phyloP scores from a whole-genome alignment of 1,140 invertebrate genomes.

The Drosophila triauraria region DNA sequence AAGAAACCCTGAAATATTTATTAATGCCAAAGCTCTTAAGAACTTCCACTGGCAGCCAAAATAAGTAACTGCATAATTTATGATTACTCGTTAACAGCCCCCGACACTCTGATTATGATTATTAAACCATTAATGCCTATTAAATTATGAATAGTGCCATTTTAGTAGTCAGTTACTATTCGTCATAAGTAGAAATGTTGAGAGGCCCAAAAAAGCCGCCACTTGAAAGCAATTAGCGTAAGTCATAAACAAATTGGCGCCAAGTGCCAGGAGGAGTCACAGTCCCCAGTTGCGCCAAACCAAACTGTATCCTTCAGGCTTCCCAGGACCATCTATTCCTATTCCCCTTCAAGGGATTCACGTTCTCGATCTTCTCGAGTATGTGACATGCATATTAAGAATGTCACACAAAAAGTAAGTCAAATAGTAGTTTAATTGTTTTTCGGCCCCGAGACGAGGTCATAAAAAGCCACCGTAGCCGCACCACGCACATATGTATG shows the following conservation, averaged over 20 bases:
- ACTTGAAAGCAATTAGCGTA: slow-evolving; percentile 64
- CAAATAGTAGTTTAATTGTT: slow-evolving; percentile 69
- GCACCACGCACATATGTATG: neutral
- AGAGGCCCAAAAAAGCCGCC: slow-evolving; percentile 19
- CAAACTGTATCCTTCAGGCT: neutral
- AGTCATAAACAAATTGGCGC: slow-evolving; percentile 75
- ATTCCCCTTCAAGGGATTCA: slow-evolving; percentile 31
- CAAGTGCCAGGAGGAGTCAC: slow-evolving; percentile 31
- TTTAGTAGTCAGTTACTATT: slow-evolving; percentile 28
- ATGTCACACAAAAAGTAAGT: slow-evolving; percentile 42
- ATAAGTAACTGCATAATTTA: slow-evolving; percentile 23
- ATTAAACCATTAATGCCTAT: slow-evolving; percentile 26
- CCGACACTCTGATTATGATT: slow-evolving; percentile 8
- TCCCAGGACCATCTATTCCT: neutral
- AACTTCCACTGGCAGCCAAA: neutral
- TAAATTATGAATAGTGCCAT: slow-evolving; percentile 47
- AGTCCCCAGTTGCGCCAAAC: neutral
- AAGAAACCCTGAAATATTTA: neutral
- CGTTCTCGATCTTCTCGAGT: slow-evolving; percentile 22
- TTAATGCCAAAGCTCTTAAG: neutral
- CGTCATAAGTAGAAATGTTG: slow-evolving; percentile 36
- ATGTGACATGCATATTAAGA: slow-evolving; percentile 71
- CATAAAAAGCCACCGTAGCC: slow-evolving; percentile 52
- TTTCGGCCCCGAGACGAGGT: slow-evolving; percentile 41
- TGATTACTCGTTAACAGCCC: neutral